Base-by-base conservation (phyloP, 2,113 vertebrate species). In the Sceloporus undulatus region DNA sequence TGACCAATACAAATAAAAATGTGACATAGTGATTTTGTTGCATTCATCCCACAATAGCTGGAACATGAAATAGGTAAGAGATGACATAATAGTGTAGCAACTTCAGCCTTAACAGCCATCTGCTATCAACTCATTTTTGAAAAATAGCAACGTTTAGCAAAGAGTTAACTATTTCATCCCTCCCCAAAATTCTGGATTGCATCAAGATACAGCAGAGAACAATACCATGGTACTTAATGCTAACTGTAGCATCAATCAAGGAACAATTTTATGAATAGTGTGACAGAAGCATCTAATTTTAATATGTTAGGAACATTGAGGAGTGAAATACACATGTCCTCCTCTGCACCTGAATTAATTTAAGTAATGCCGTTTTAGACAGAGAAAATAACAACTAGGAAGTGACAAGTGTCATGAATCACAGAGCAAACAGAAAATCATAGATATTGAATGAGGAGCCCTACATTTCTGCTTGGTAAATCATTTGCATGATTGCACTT, bases 191-290 rank as follows among this genome's bases (percentile, higher is more conserved):
- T 56, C 29, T 78, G 25, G 16, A 88, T 89, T 38, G 13, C 89
- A 10, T 6, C 86, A 85, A 79, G 84, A 88, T 86, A n/a, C 14
- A 71, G 4, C 62, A 48, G 89, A 91, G 0, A 91, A 74, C 65
- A 84, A n/a, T 88, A 70, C 13, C 21, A n/a, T 34, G 48, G 42
- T 19, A 70, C 42, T n/a, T 82, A 82, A 11, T 52, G 34, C 2
- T 71, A 85, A n/a, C 16, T 88, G 5, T 19, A 76, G 34, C 56
- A 91, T 91, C 79, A 81, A 87, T 76, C 0, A 0, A 38, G 0
- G 2, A 29, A 1, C 2, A 74, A 91, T 92, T 92, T 70, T 89
- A 89, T 88, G 56, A 86, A 86, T 40, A 38, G 13, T 38, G 4
- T 75, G 34, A n/a, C 76, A 89, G 29, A 8, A 77, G 42, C 85